Base-by-base conservation (phyloP, 2,113 vertebrate species). In the Sus scrofa region DNA sequence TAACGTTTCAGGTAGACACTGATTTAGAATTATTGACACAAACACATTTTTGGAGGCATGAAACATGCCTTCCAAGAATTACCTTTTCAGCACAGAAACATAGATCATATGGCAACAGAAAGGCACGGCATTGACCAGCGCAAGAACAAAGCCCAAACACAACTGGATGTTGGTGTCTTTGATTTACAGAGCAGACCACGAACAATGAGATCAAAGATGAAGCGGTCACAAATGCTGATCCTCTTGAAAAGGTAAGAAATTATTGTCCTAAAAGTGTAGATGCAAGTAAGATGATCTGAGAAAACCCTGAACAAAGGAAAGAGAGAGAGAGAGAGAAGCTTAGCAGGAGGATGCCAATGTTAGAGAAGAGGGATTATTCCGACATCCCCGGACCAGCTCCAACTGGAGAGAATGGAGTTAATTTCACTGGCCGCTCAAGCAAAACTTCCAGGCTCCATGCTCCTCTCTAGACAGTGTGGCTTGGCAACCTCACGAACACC, bases 401-500 rank as follows among this genome's bases (percentile, higher is more conserved):
- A 62, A 18, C 83, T 89, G 93, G 97, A 89, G 65, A 96, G 37
- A 56, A 82, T 95, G 52, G 56, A 81, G 56, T 98, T 97, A 96
- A 98, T 91, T 95, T 95, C 73, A 20, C 94, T 67, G 70, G 92
- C 89, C 52, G 0, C 60, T 94, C 44, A 79, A 85, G 73, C 60
- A 68, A 71, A 96, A 94, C 95, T 91, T 94, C 78, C 95, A 87
- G 52, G 71, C 93, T 60, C 32, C 70, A 6, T 96, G 86, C 96
- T 89, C 92, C 87, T 81, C 96, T 96, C 92, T 91, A 92, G 96
- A 96, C 88, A 97, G 67, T 95, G 94, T 89, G 88, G 96, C 98
- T 98, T 98, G 97, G 96, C 97, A 75, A 95, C 93, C 73, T 98
- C 96, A 95, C 95, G 96, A 98, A 98, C 98, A 98, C 98, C 98